Evolutionary conservation across 2,113 vertebrate species (phyloP), one percentile per base, ranked within the genome.

Genomic region (Gavialis gangeticus): DNA sequence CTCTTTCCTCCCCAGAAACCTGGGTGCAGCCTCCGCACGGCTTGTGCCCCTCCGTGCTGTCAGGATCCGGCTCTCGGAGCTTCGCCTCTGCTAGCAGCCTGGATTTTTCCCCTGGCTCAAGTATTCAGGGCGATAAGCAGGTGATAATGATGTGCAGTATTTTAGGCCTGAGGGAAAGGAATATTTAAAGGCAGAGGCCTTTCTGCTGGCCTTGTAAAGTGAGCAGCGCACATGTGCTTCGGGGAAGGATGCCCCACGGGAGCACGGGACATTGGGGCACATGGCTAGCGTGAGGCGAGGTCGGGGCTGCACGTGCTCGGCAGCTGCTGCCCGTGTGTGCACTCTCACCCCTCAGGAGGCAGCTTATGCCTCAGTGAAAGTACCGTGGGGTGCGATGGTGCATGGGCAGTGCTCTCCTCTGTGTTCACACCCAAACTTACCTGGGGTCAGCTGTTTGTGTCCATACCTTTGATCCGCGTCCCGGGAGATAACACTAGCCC

Each of bases 131-230:
- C 28, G 28, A 58, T 58, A 58, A 57, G 54, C 55, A 58, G 28
- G 75, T 30, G 56, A 19, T 28, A 22, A 56, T 5, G 3, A 30
- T 22, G 12, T 30, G 75, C 27, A 8, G 12, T 4, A 18, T 22
- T 12, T 77, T 58, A 21, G n/a, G n/a, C 0, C 17, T 1, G 6
- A 10, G 6, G 22, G 28, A 37, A 3, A 1, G 54, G 12, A 1
- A 6, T 14, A 21, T 15, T 58, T 62, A 11, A 10, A 17, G 67
- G 63, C 1, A 2, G 46, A 0, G 0, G 5, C 0, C 1, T 28
- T n/a, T 34, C 55, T 3, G 15, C 5, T 37, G 37, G 24, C 2
- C 67, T 84, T 12, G 17, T 5, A 11, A 28, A 11, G 5, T 34
- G 55, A 16, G 76, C 15, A 3, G 73, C 18, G 15, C 28, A 30